A percentile compares a stretch with the other conserved stretches of the same genome.
Conservation (phyloP, 2,888 invertebrate genomes). For the Augiades crinisus region DNA sequence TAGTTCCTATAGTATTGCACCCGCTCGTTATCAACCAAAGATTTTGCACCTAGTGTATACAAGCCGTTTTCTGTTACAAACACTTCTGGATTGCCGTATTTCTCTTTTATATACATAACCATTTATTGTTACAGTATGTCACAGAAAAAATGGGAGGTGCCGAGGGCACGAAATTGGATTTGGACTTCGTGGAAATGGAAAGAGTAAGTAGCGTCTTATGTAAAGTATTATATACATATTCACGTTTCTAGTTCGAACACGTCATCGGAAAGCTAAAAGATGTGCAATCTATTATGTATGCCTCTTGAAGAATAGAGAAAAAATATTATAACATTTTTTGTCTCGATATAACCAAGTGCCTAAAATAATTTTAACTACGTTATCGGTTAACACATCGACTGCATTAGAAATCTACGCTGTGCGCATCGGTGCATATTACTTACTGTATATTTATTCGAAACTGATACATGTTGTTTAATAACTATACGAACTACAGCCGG, state of each 20-base stretch:
- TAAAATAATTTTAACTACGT: too few species aligned
- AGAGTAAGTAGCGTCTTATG: slow-evolving; percentile 84
- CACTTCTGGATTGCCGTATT: slow-evolving; percentile 32
- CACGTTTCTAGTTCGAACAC: background rate
- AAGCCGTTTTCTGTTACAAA: slow-evolving; percentile 77
- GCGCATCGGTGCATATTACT: too few species aligned
- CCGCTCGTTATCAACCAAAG: slow-evolving; percentile 54
- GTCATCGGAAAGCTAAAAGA: background rate
- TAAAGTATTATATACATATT: slow-evolving; percentile 1
- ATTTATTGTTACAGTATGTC: slow-evolving; percentile 94
- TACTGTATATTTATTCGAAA: too few species aligned
- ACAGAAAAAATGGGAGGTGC: slow-evolving; percentile 99
- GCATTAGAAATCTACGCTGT: too few species aligned
- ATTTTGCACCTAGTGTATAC: slow-evolving; percentile 34
- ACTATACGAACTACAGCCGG: too few species aligned
- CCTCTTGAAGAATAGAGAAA: background rate
- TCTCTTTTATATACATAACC: slow-evolving; percentile 30
- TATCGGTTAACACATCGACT: too few species aligned
- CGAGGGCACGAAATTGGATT: slow-evolving; percentile 99
- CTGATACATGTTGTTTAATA: too few species aligned
- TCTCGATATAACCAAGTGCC: too few species aligned
- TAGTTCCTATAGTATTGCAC: slow-evolving; percentile 51
- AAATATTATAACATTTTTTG: background rate
- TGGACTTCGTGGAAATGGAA: slow-evolving; percentile 99
- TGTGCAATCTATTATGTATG: too few species aligned